Evolutionary conservation across 2,797 vertebrate genomes (phyloP), one percentile per base, ranked within the genome.

Genomic region (Limosa lapponica): DNA sequence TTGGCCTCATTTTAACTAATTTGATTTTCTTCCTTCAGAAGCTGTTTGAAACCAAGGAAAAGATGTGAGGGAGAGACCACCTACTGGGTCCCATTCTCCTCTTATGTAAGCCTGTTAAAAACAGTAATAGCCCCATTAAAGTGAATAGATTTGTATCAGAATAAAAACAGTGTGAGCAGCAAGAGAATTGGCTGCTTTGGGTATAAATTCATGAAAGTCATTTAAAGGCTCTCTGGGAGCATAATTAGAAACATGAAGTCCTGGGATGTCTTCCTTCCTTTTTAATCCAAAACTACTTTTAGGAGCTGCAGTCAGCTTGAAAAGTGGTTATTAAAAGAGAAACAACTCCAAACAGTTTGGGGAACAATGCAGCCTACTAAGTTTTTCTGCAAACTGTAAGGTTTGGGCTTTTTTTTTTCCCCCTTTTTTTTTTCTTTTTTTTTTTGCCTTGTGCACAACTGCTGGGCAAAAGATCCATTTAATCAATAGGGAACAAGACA

Each of bases 221-320:
- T 96, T 95, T 96, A 93, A 95, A 92, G 67, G 83, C 94, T 90
- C 89, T 93, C 86, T 93, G 90, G 95, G 90, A 95, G 55, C 62
- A 89, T 93, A 95, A 96, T 96, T 96, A 95, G 86, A 96, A 95
- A 94, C 94, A 94, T 32, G 67, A 90, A 93, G 86, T 87, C 95
- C 94, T 93, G 90, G 90, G 92, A 96, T 85, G 67, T 69, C 83
- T 96, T 90, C 86, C 86, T 93, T 84, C 62, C 91, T 95, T 90
- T 87, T 84, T 80, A 94, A 90, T 92, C 70, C 92, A 89, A 90
- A 87, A 70, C 86, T 75, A 43, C 86, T 93, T 93, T 83, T 65
- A 86, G 81, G 69, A 90, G 82, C 89, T 92, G 79, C 75, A 78
- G 84, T 73, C 91, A 91, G 62, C 59, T 83, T 87, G 72, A 88